Base-by-base conservation (phyloP, 2,888 invertebrate species). In the Gerris lacustris region DNA sequence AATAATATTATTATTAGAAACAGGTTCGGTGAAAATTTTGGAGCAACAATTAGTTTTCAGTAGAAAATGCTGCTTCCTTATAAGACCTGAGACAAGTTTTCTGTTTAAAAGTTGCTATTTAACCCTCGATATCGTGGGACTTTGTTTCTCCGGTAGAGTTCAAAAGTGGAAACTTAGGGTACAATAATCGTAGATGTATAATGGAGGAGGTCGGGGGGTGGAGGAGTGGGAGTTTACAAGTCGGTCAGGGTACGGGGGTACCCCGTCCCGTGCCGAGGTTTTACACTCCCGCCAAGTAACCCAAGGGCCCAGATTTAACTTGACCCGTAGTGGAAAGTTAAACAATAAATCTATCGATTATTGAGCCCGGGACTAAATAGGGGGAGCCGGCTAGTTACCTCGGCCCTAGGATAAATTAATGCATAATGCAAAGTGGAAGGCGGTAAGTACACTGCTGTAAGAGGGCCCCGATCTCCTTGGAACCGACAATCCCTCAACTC, bases 391-490 rank as follows among this genome's bases (percentile, higher is more conserved):
- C 31, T 31, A 55, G 55, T 55, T 55, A 55, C 55, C 55, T 55
- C 55, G 55, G 55, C 15, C 55, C 64, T 15, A 17, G 64, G 64
- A 64, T 64, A 64, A 64, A 64, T 64, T 64, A 64, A 64, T 64
- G 31, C 64, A 64, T 64, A 64, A 64, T 64, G 64, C 64, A 64
- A 17, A 17, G 64, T 64, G 31, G 64, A 6, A 55, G 15, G 55
- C 9, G 55, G 55, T 55, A 55, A 55, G 55, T 55, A 55, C 55
- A 55, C 11, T 9, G 15, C 15, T 17, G 64, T 64, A 64, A 64
- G 64, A 15, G n/a, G 62, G 62, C 11, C 11, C 15, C 15, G 62
- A 64, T 9, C 31, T 64, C 64, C 31, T 64, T n/a, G 64, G 64
- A 64, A n/a, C 64, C 64, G 7, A 64, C 64, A 64, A 64, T 17